phyloP scores from a whole-genome alignment of 2,888 invertebrate genomes.

The Timandra comae region DNA sequence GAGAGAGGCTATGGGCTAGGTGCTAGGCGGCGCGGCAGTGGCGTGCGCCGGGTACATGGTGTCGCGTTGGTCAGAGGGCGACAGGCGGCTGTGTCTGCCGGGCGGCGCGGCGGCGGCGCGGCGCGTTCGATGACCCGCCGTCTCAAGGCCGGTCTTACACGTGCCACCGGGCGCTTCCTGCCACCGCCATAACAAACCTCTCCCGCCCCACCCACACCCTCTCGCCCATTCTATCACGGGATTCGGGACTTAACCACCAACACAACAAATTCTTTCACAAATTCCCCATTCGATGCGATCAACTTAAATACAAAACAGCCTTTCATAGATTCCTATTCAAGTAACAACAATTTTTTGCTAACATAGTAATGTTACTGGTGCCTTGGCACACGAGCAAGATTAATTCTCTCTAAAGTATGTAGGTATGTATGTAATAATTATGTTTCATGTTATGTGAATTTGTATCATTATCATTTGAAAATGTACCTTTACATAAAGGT shows the following conservation, averaged over 20 bases:
- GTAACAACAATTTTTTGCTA: too few species aligned
- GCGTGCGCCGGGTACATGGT: constrained; percentile 31
- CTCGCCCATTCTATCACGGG: constrained; percentile 28
- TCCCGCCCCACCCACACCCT: constrained; percentile 50
- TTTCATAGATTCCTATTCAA: too few species aligned
- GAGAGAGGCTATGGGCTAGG: neutral
- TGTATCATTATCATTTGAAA: too few species aligned
- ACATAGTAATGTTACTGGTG: too few species aligned
- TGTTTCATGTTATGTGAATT: too few species aligned
- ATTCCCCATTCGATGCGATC: too few species aligned
- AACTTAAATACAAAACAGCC: too few species aligned
- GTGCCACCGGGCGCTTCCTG: constrained; percentile 68
- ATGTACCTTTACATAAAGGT: too few species aligned
- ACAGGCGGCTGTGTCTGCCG: constrained; percentile 41
- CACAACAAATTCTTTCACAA: constrained; percentile 19
- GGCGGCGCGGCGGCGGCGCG: constrained; percentile 39
- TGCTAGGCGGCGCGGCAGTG: neutral
- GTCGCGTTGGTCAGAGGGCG: constrained; percentile 43
- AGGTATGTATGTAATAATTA: too few species aligned
- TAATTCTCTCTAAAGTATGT: too few species aligned
- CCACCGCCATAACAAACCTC: constrained; percentile 71
- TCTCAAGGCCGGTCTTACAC: constrained; percentile 73
- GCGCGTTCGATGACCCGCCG: constrained; percentile 65
- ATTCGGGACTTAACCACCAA: constrained; percentile 20
- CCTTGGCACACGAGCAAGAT: too few species aligned